Base-by-base conservation (phyloP, 2,797 vertebrate species). In the Xiphophorus birchmanni region DNA sequence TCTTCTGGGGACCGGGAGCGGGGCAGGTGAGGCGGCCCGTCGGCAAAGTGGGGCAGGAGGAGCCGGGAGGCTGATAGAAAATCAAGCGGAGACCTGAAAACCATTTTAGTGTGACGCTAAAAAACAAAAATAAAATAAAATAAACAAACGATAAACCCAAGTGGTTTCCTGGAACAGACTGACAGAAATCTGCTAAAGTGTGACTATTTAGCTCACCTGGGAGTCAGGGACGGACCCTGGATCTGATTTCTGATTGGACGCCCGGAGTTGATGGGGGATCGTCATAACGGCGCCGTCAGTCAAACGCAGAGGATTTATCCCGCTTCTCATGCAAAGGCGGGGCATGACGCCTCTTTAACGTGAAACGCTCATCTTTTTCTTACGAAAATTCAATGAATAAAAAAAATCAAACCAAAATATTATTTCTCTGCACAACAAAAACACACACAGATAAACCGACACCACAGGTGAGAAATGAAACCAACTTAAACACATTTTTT, bases 21-120 rank as follows among this genome's bases (percentile, higher is more conserved):
- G 88, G 96, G 91, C 91, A 97, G 87, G 87, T 96, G 87, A 82
- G 97, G 89, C 89, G 97, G 93, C 89, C 96, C 96, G 92, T 97
- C 97, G 85, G 96, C 89, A 90, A 98, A 97, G 96, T 97, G 97
- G 84, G 97, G 97, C 93, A 98, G 94, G 90, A 98, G 96, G 95
- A 98, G 95, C 88, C 97, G 97, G 93, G 97, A 97, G 92, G 97
- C 96, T 91, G 97, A 94, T 92, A 99, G 91, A 86, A 99, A 96
- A 95, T 98, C 97, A 95, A 98, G 95, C 80, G 97, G 97, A 86
- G 97, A 97, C 85, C 97, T 96, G 97, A 99, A 99, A 93, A 99
- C 97, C 98, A 99, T 87, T 88, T 90, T 86, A 80, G 84, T 87
- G 87, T 80, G 88, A 84, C 85, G 86, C 74, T 48, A 75, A 48